A percentile compares a stretch with the other conserved stretches of the same genome.
Conservation (phyloP, 2,113 vertebrate genomes). For the Corythoichthys haematopterus region DNA sequence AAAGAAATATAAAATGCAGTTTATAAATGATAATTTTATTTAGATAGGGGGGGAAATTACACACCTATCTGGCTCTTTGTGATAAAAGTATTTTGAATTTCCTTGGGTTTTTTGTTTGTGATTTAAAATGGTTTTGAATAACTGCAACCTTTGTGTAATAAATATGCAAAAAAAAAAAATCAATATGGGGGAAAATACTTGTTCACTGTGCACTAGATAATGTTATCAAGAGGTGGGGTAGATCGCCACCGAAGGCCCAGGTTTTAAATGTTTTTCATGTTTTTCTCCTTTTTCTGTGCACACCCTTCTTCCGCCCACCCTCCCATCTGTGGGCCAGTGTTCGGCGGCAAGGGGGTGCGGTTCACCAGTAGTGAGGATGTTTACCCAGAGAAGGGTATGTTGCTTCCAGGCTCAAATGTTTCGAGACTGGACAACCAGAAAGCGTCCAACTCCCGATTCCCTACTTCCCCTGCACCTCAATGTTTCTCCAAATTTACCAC, state of each 20-base stretch:
- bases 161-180: too few species aligned
- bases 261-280: conserved; percentile 20
- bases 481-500: conserved; percentile 54
- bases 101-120: too few species aligned
- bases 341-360: conserved; percentile 97
- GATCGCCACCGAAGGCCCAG: neutral
- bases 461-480: conserved; percentile 40
- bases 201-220: too few species aligned
- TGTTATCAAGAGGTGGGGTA: neutral
- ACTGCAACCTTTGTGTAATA: too few species aligned
- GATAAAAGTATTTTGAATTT: too few species aligned
- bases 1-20: too few species aligned
- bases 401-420: conserved; percentile 47
- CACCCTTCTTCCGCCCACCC: conserved; percentile 51
- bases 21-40: too few species aligned
- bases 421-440: conserved; percentile 58
- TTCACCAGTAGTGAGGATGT: conserved; percentile 99
- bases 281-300: conserved; percentile 57
- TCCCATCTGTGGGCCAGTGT: conserved; percentile 81
- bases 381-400: conserved; percentile 99
- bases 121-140: too few species aligned
- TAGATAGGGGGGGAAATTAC: too few species aligned
- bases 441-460: conserved; percentile 47
- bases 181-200: too few species aligned
- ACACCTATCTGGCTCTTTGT: too few species aligned